Conservation (phyloP, 2,888 invertebrate genomes). For the Notodonta ziczac region DNA sequence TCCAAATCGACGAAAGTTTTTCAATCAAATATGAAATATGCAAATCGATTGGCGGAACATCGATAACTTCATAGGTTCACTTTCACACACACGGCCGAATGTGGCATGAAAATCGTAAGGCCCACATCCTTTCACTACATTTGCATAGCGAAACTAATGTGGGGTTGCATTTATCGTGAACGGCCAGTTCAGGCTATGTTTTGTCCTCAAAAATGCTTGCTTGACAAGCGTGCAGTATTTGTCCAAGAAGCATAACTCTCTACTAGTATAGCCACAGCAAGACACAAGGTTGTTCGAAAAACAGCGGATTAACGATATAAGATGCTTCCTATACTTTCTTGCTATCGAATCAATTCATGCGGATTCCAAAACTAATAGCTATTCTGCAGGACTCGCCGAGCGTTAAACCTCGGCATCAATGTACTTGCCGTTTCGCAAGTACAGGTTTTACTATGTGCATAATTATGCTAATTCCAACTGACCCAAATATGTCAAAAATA, state of each 20-base stretch:
- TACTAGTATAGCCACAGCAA: background rate
- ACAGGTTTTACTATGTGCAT: background rate
- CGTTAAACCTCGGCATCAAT: no score
- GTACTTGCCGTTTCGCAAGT: background rate
- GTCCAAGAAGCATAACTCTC: background rate
- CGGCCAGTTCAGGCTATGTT: conserved; percentile 23
- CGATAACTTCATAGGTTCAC: conserved; percentile 31
- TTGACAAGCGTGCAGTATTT: conserved; percentile 4
- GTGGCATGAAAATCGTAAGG: conserved; percentile 35
- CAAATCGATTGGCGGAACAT: conserved; percentile 13
- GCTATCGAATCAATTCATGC: no score
- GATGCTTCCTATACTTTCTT: no score
- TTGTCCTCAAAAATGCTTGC: conserved; percentile 20
- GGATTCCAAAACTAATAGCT: no score
- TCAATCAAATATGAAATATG: background rate
- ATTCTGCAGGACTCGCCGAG: no score
- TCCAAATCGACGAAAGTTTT: conserved; percentile 15
- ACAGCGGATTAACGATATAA: no score
- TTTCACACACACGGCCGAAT: conserved; percentile 35
- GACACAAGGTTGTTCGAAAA: no score
- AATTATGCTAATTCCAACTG: background rate
- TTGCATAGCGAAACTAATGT: conserved; percentile 51
- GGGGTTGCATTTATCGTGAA: conserved; percentile 29
- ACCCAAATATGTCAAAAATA: conserved; percentile 1
- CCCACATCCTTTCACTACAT: conserved; percentile 57